These are phyloP conservation scores for Matsumyia berberina DNA, from an alignment of 2,888 invertebrate genomes.

Conservation along the genomic window DNA sequence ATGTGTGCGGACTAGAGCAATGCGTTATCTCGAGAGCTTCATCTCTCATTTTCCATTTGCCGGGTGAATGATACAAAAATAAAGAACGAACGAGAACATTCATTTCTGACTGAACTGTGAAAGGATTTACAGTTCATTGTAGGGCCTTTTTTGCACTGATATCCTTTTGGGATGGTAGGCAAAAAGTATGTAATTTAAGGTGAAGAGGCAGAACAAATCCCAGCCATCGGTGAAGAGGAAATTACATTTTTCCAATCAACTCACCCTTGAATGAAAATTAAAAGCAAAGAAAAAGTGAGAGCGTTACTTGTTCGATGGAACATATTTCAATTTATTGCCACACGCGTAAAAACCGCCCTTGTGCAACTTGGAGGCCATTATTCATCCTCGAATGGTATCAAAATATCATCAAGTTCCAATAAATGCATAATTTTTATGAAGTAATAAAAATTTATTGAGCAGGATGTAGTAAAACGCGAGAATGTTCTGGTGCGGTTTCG, in stretches of 20 bases:
- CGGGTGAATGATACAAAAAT: constrained; percentile 53
- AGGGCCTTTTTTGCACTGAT: constrained; percentile 21
- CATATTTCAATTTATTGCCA: constrained; percentile 1
- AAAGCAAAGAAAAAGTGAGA: background rate
- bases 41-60: constrained; percentile 69
- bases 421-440: constrained; percentile 67
- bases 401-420: constrained; percentile 67
- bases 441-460: constrained; percentile 63
- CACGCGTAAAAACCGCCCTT: constrained; percentile 28
- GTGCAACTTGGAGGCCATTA: constrained; percentile 14
- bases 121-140: constrained; percentile 69
- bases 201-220: constrained; percentile 51
- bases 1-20: constrained; percentile 35
- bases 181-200: constrained; percentile 67
- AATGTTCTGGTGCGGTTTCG: constrained; percentile 3
- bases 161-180: constrained; percentile 33
- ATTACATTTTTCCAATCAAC: constrained; percentile 71
- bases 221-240: constrained; percentile 39
- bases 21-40: constrained; percentile 62
- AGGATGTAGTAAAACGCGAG: constrained; percentile 53
- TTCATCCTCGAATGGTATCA: constrained; percentile 53
- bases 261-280: background rate
- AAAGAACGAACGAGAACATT: constrained; percentile 37
- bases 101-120: constrained; percentile 49
- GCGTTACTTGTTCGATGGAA: background rate